phyloP scores from a whole-genome alignment of 2,113 vertebrate species.

The Ciconia boyciana region DNA sequence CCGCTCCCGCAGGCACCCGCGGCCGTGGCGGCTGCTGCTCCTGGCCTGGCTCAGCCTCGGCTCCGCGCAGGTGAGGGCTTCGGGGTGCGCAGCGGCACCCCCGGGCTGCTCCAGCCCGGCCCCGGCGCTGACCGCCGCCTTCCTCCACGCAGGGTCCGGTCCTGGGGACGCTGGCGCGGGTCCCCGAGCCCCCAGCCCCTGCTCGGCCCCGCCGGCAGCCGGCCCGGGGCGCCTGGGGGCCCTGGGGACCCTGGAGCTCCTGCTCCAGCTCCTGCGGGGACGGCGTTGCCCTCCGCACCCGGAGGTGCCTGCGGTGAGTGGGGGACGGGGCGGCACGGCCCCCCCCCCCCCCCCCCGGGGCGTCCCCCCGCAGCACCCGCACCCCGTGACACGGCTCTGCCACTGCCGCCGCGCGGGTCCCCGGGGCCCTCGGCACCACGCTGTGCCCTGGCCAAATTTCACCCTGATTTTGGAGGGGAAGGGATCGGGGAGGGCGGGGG shows the following conservation, averaged over 20 bases:
- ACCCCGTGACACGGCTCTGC: accelerated
- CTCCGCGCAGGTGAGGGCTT: slow-evolving; percentile 52
- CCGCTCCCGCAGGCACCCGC: background rate
- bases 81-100: accelerated
- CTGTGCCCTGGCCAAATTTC: accelerated
- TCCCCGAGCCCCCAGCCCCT: background rate
- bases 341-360: accelerated
- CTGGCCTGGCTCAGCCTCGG: slow-evolving; percentile 47
- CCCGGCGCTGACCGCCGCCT: background rate
- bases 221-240: slow-evolving; percentile 30
- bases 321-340: background rate
- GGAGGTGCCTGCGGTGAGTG: slow-evolving; percentile 70
- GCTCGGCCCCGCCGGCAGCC: background rate
- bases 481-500: background rate
- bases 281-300: slow-evolving; percentile 58
- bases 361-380: background rate
- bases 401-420: accelerated
- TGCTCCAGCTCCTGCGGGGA: slow-evolving; percentile 76
- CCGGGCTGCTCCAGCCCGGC: accelerated
- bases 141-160: background rate
- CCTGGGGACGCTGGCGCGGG: background rate
- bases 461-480: background rate
- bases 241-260: slow-evolving; percentile 73
- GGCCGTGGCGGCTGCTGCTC: background rate
- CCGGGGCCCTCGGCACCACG: accelerated